These are phyloP conservation scores for Teleiodes luculella DNA, from an alignment of 2,888 invertebrate genomes.

Conservation along the genomic window DNA sequence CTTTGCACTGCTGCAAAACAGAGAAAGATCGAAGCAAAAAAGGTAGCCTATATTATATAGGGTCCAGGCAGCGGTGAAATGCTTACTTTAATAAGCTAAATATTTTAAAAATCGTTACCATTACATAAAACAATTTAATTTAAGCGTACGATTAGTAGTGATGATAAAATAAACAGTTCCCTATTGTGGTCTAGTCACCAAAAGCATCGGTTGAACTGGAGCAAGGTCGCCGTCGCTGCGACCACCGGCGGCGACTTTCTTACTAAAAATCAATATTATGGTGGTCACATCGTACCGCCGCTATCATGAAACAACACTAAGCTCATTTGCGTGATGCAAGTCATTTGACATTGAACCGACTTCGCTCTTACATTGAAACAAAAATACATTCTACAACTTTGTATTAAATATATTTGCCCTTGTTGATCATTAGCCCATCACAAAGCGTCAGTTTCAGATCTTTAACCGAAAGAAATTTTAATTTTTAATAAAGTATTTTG, in stretches of 20 bases:
- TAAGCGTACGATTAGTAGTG: too few species aligned
- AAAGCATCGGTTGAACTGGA: slow-evolving; percentile 44
- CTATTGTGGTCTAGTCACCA: neutral
- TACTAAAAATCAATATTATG: slow-evolving; percentile 69
- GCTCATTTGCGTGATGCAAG: slow-evolving; percentile 3
- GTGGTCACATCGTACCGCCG: slow-evolving; percentile 19
- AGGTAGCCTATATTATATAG: too few species aligned
- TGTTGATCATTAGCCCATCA: too few species aligned
- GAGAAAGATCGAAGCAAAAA: too few species aligned
- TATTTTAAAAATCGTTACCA: too few species aligned
- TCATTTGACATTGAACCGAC: slow-evolving; percentile 29
- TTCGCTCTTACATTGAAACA: slow-evolving; percentile 12
- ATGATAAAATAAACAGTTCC: neutral
- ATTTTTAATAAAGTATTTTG: too few species aligned
- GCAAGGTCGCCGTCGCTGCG: slow-evolving; percentile 53
- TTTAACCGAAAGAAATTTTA: too few species aligned
- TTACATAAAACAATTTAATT: too few species aligned
- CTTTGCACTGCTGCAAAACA: too few species aligned
- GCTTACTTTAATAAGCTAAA: too few species aligned
- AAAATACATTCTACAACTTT: neutral
- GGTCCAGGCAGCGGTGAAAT: too few species aligned
- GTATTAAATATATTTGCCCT: neutral
- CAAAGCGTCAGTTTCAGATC: too few species aligned
- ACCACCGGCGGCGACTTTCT: slow-evolving; percentile 53
- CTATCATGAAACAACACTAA: neutral